phyloP scores from a whole-genome alignment of 2,888 invertebrate species.

The Polietes domitor region DNA sequence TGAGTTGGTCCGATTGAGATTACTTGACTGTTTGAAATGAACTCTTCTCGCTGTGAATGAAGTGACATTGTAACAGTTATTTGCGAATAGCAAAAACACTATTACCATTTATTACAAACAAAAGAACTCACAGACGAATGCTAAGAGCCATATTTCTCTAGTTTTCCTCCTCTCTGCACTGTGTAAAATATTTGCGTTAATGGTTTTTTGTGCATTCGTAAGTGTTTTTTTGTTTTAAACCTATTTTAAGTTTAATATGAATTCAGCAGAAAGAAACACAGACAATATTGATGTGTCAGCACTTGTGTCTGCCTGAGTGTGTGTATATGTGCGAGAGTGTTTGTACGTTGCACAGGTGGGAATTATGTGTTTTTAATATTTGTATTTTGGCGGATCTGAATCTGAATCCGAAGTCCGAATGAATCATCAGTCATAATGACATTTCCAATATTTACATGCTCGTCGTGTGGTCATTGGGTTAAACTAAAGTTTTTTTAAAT shows the following conservation, averaged over 20 bases:
- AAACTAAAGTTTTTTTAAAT: no score
- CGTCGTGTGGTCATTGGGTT: no score
- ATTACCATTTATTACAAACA: background rate
- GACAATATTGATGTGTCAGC: background rate
- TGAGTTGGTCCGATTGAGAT: background rate
- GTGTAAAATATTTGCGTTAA: background rate
- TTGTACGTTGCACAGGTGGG: no score
- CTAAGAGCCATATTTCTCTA: background rate
- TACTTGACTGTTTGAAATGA: background rate
- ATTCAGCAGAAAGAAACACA: background rate
- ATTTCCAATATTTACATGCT: no score
- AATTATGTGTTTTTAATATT: no score
- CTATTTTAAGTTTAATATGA: background rate
- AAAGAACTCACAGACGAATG: background rate
- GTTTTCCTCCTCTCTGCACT: background rate
- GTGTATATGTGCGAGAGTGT: no score
- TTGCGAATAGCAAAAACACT: background rate
- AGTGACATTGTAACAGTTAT: constrained; percentile 4
- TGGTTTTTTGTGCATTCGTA: no score
- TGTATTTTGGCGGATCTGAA: no score
- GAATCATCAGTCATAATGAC: no score
- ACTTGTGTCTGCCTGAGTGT: background rate
- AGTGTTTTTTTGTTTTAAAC: background rate
- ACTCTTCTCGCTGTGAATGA: background rate
- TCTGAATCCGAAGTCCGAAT: no score